Evolutionary conservation across 2,888 invertebrate species (phyloP), one percentile per base, ranked within the genome.

Genomic region (Meiosimyza platycephala): DNA sequence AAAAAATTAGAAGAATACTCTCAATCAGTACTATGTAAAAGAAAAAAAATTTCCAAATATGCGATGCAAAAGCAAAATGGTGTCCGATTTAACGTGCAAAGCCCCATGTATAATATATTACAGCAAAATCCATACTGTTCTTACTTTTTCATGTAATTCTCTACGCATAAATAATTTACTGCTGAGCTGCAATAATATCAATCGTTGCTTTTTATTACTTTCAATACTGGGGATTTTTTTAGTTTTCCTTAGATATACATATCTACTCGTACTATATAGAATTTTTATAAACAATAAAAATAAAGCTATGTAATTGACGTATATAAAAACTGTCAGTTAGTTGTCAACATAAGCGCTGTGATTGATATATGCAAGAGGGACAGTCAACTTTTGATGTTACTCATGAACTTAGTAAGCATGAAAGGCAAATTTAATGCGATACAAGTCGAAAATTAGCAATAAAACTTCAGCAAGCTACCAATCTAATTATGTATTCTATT

Each of bases 291-390:
- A 48, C 47, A 47, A 63, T 9, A 48, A 40, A 40, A 40, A 40
- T 40, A 40, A 40, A 1, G 4, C 40, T 9, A 40, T 9, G 22
- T 22, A 22, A 22, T 9, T 40, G 40, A 40, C 40, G 63, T 33
- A 33, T 62, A 40, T 2, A 40, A 40, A 64, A 51, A 64, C 64
- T 64, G 64, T 51, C 64, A 63, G 64, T 64, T 22, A 22, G 64
- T 64, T 64, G 64, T 64, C 51, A 64, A 64, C 64, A 64, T 64
- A 52, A 64, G 51, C 52, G 51, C 22, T 13, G 12, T 64, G 64
- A 64, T 64, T 64, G 64, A 64, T 64, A 50, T 16, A n/a, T n/a
- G n/a, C n/a, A 7, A 51, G 28, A 64, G 51, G 52, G 15, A 40
- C 51, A 47, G 33, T 40, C 40, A 40, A 40, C 9, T 40, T 28